A percentile compares a stretch with the other conserved stretches of the same genome.
Conservation (phyloP, 1,140 invertebrate genomes). For the Sesamia nonagrioides region DNA sequence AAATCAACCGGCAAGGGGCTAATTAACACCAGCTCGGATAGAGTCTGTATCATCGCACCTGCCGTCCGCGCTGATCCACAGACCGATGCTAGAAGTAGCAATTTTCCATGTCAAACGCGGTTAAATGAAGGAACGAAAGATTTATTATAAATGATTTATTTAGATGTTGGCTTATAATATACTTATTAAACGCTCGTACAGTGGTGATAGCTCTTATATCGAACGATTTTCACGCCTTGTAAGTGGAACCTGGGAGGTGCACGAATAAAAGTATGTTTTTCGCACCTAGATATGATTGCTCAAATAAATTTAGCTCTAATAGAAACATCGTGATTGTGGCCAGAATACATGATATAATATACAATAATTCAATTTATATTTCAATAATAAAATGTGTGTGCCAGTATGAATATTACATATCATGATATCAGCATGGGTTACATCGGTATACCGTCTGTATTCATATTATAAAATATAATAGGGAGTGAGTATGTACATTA, state of each 20-base stretch:
- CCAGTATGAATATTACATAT: background rate
- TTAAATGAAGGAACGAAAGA: conserved; percentile 48
- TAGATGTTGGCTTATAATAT: conserved; percentile 14
- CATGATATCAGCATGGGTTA: background rate
- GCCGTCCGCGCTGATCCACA: conserved; percentile 47
- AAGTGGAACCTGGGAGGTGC: background rate
- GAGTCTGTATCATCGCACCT: conserved; percentile 70
- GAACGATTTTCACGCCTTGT: background rate
- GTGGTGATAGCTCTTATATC: background rate
- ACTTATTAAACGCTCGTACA: conserved; percentile 20
- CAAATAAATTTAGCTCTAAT: background rate
- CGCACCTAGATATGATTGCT: background rate
- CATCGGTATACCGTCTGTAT: conserved; percentile 7
- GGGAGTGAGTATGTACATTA: background rate
- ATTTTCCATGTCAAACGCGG: conserved; percentile 57
- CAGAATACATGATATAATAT: background rate
- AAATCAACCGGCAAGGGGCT: conserved; percentile 75
- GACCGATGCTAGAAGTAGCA: conserved; percentile 50
- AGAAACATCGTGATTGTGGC: background rate
- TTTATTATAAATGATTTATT: conserved; percentile 52
- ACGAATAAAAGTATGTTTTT: background rate
- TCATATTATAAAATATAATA: background rate
- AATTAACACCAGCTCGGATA: conserved; percentile 72
- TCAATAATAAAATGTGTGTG: background rate
- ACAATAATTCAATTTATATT: background rate